Base-by-base conservation (phyloP, 2,797 vertebrate species). In the Tenualosa ilisha region DNA sequence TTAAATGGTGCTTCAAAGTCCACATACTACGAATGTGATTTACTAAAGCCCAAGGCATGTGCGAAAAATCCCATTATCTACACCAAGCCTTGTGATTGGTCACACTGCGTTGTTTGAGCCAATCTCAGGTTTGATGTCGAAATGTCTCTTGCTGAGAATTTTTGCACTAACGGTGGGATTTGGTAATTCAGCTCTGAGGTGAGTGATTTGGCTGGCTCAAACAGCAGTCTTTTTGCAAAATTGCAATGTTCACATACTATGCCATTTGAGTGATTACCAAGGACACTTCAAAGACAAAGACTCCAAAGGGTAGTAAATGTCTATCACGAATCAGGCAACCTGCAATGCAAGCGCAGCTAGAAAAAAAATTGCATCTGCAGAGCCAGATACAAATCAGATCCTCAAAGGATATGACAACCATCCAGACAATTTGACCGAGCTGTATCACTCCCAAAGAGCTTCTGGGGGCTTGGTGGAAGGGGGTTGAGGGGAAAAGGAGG, bases 21-120 rank as follows among this genome's bases (percentile, higher is more conserved):
- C 17, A 46, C 43, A 79, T 79, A 46, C 37, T 79, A 79, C 17
- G 31, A 26, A 37, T 54, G 51, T 37, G 53, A 53, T 61, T 56
- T 24, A 59, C 17, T 83, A 56, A 56, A 56, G 53, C 82, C 82
- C 26, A 40, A 51, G 49, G 82, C 31, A 56, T 56, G 17, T 56
- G 53, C 54, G 59, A 83, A 40, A 54, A 83, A 79, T 46, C 37
- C 72, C 40, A 3, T 46, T 43, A 79, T 43, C 72, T 22, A 79
- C 43, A 43, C 72, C 72, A 79, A 79, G 72, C 72, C 20, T 79
- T 40, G 43, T 46, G 72, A 79, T 79, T 79, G 72, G 72, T 46
- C 26, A 17, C 7, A 79, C 72, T 43, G 26, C 6, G 17, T 5
- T 3, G 40, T 79, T 40, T 79, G 72, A 79, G 54, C 72, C 72